These are phyloP conservation scores for Atractosteus spatula DNA, from an alignment of 2,113 vertebrate genomes.

Conservation along the genomic window DNA sequence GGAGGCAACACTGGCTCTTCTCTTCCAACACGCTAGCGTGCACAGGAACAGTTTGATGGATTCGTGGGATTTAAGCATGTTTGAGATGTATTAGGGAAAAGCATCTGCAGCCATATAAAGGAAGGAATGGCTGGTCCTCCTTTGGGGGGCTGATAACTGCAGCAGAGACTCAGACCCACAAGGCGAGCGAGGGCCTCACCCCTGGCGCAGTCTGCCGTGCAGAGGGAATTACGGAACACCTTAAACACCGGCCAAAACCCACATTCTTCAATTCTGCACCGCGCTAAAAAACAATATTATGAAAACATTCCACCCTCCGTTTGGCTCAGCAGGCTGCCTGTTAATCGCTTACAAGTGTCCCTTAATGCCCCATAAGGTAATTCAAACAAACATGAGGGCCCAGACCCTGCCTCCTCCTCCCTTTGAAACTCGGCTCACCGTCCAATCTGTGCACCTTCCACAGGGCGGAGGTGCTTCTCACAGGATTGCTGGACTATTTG, in stretches of 20 bases:
- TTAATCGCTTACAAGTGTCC: conserved; percentile 44
- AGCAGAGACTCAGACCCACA: no score
- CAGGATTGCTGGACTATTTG: conserved; percentile 8
- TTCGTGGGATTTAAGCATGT: no score
- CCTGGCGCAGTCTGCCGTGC: not conserved
- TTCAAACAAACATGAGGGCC: no score
- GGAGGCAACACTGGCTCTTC: no score
- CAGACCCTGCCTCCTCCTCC: not conserved
- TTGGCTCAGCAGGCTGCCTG: conserved; percentile 30
- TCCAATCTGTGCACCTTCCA: not conserved
- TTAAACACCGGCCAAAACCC: conserved; percentile 39
- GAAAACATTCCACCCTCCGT: conserved; percentile 22
- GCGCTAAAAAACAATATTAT: conserved; percentile 9
- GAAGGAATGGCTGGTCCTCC: no score
- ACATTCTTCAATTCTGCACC: conserved; percentile 26
- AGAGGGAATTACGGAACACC: conserved; percentile 21
- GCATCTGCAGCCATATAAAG: no score
- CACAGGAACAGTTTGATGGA: no score
- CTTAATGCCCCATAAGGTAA: conserved; percentile 7
- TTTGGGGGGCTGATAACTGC: no score
- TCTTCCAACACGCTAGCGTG: no score
- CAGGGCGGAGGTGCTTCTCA: not conserved
- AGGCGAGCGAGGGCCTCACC: no score
- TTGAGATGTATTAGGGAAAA: no score
- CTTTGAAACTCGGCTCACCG: not conserved